These are phyloP conservation scores for Actias luna DNA, from an alignment of 2,888 invertebrate species.

Conservation along the genomic window DNA sequence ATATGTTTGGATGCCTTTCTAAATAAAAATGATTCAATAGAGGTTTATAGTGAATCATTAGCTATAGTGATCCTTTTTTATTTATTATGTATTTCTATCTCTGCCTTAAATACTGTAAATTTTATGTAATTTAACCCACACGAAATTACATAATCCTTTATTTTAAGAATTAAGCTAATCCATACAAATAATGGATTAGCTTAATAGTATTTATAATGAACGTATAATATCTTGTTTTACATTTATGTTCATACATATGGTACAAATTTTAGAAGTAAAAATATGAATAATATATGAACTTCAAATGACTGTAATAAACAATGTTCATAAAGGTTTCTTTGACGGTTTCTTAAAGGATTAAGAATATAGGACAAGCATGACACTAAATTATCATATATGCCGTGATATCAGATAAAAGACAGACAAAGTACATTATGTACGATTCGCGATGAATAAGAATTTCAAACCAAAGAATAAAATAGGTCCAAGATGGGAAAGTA, in stretches of 20 bases:
- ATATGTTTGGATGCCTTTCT: background rate
- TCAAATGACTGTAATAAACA: slow-evolving; percentile 1
- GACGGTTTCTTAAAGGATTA: background rate
- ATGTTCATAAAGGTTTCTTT: background rate
- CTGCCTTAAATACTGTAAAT: background rate
- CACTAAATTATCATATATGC: too few species aligned
- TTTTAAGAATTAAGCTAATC: background rate
- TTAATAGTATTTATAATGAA: too few species aligned
- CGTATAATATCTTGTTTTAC: background rate
- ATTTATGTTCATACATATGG: background rate
- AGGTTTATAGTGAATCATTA: background rate
- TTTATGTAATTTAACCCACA: background rate
- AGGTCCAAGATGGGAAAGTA: too few species aligned
- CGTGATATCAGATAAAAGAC: too few species aligned
- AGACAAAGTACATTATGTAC: too few species aligned
- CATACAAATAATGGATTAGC: too few species aligned
- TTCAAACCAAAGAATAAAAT: too few species aligned
- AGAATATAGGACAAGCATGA: too few species aligned
- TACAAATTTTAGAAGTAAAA: background rate
- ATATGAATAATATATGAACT: background rate
- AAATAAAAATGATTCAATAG: background rate
- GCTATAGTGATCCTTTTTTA: background rate
- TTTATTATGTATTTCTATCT: background rate
- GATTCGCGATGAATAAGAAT: too few species aligned
- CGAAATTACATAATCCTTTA: background rate